phyloP scores from a whole-genome alignment of 1,140 invertebrate genomes.

The Plutomurus gul region DNA sequence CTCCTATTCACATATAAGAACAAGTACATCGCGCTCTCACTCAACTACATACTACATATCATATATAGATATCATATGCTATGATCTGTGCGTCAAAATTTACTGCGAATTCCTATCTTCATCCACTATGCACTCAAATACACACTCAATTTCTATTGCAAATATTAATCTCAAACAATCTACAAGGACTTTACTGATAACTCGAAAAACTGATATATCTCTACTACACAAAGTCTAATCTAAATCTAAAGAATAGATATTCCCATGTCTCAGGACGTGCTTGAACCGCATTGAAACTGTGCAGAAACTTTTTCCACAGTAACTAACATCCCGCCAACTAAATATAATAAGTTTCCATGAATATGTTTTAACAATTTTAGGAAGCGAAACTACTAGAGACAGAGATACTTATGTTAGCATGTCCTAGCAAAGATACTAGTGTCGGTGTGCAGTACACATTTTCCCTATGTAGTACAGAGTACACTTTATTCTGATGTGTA shows the following conservation, averaged over 20 bases:
- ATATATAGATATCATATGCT: too few relatives aligned
- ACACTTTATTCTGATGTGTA: too few relatives aligned
- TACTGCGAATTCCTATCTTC: too few relatives aligned
- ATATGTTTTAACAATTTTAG: background rate
- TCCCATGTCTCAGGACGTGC: background rate
- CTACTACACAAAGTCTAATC: background rate
- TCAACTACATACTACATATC: background rate
- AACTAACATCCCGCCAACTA: background rate
- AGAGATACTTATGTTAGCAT: too few relatives aligned
- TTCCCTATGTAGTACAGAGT: too few relatives aligned
- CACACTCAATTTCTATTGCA: too few relatives aligned
- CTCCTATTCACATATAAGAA: background rate
- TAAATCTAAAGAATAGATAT: constrained; percentile 13
- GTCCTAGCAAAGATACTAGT: too few relatives aligned
- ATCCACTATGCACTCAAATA: too few relatives aligned
- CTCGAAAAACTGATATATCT: background rate
- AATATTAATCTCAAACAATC: too few relatives aligned
- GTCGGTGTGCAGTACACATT: too few relatives aligned
- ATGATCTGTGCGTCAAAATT: too few relatives aligned
- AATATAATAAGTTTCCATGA: background rate
- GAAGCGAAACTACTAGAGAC: background rate
- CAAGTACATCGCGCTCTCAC: background rate
- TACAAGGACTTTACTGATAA: too few relatives aligned
- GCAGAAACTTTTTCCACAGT: background rate
- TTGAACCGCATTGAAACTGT: background rate